Conservation (phyloP, 2,113 vertebrate species). For the Galemys pyrenaicus region DNA sequence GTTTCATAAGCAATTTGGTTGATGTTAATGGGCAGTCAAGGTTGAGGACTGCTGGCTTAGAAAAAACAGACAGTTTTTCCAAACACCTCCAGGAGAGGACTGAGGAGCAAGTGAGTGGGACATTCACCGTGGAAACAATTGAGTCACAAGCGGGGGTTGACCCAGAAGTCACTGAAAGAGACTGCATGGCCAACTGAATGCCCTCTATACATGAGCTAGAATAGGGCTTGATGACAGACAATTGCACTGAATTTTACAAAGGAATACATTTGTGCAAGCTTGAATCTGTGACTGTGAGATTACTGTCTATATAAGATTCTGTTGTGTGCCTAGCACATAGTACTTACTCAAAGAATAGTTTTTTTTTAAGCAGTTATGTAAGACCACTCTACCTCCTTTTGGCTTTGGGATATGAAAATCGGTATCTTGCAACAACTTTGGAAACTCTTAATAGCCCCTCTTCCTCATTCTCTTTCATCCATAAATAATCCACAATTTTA, state of each 20-base stretch:
- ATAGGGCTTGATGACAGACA: neutral
- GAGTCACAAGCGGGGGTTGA: neutral
- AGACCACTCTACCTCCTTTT: neutral
- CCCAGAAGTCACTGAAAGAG: neutral
- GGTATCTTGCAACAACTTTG: neutral
- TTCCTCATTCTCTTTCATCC: neutral
- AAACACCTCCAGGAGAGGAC: neutral
- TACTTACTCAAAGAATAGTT: neutral
- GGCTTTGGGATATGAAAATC: neutral
- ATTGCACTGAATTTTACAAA: neutral
- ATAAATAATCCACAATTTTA: neutral
- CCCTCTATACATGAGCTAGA: neutral
- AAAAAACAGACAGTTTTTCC: neutral
- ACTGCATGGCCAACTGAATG: neutral
- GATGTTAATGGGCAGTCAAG: neutral
- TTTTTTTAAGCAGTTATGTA: neutral
- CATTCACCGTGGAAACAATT: neutral
- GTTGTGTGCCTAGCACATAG: neutral
- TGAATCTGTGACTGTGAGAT: neutral
- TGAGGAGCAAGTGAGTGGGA: neutral
- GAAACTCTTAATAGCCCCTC: neutral
- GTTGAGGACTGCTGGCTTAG: neutral
- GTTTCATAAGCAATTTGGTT: neutral
- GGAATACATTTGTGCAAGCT: neutral
- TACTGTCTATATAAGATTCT: neutral